Evolutionary conservation across 1,140 invertebrate genomes (phyloP), one percentile per base, ranked within the genome.

Genomic region (Atta colombica): DNA sequence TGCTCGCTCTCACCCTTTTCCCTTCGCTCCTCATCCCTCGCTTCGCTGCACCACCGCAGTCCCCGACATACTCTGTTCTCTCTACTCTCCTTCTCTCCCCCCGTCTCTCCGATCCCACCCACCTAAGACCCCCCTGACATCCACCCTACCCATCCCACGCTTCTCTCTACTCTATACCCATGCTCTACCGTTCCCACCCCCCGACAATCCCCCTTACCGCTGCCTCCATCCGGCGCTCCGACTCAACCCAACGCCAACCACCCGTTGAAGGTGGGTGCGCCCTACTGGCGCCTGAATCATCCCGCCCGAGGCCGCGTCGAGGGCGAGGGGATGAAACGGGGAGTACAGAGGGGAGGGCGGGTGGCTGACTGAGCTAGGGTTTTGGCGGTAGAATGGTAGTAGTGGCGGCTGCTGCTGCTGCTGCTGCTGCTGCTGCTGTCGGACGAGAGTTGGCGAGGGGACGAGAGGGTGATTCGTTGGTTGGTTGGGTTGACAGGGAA

Each of bases 211-310:
- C 74, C 86, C 86, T 87, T 72, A 68, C 66, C 77, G 81, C 78
- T 86, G 86, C 89, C n/a, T 90, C 89, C 86, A 80, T 88, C 91
- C 81, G 71, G 61, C 78, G 68, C 87, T 71, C 86, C 87, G 63
- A 87, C 90, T 65, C 84, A 90, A 92, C 82, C 92, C 77, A 89
- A 88, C 90, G 75, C 90, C 90, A 85, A 89, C 90, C 89, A 88
- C 77, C 87, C 84, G 90, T 87, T 87, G 92, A 94, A 94, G 94
- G 94, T 95, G 94, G 94, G 94, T 94, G 95, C 94, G 94, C 94
- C 94, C 94, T 93, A 94, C 94, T 94, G 94, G 95, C 94, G 94
- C 94, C 94, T 95, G 94, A 94, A 94, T 95, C 94, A 95, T 94
- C 94, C 94, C 93, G 93, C 92, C 94, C 91, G 93, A 93, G 93